Percentiles rank a stretch among this genome's conserved stretches.
Conservation (phyloP, 2,888 invertebrate genomes). For the Tinea pellionella region DNA sequence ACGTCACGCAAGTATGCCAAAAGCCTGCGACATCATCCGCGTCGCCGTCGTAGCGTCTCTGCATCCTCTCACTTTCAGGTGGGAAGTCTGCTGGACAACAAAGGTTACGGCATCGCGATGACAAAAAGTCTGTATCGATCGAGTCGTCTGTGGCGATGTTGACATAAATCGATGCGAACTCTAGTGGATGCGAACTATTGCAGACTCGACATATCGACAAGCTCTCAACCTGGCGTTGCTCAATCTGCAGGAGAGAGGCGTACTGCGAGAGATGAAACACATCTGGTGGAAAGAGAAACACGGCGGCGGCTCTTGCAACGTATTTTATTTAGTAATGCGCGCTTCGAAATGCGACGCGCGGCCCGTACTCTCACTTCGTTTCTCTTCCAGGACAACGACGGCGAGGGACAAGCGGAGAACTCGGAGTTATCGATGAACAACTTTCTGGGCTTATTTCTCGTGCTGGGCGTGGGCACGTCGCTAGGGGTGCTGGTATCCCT, state of each 20-base stretch:
- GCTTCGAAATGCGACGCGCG: constrained; percentile 32
- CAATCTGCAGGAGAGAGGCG: constrained; percentile 86
- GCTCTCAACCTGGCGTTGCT: constrained; percentile 84
- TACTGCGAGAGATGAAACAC: constrained; percentile 80
- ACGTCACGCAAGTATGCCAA: constrained; percentile 71
- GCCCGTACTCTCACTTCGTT: constrained; percentile 22
- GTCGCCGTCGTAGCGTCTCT: too few relatives aligned
- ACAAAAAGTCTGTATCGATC: constrained; percentile 73
- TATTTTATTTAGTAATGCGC: too few relatives aligned
- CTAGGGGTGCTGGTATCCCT: constrained; percentile 75
- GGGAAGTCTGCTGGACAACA: constrained; percentile 81
- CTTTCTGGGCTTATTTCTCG: constrained; percentile 84
- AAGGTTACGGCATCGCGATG: constrained; percentile 90
- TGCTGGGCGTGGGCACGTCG: constrained; percentile 71
- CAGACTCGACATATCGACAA: constrained; percentile 80
- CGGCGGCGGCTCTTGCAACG: constrained; percentile 78
- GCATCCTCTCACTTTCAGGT: constrained; percentile 53
- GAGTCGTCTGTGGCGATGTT: too few relatives aligned
- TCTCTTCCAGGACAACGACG: not conserved
- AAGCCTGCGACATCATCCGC: not conserved
- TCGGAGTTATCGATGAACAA: constrained; percentile 73
- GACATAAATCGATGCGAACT: not conserved
- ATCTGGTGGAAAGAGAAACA: constrained; percentile 93
- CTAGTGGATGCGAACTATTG: not conserved
- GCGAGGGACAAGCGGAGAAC: constrained; percentile 29